Percentiles rank a stretch among this genome's conserved stretches.
Conservation (phyloP, 2,797 vertebrate genomes). For the Pangasius larnaudii region DNA sequence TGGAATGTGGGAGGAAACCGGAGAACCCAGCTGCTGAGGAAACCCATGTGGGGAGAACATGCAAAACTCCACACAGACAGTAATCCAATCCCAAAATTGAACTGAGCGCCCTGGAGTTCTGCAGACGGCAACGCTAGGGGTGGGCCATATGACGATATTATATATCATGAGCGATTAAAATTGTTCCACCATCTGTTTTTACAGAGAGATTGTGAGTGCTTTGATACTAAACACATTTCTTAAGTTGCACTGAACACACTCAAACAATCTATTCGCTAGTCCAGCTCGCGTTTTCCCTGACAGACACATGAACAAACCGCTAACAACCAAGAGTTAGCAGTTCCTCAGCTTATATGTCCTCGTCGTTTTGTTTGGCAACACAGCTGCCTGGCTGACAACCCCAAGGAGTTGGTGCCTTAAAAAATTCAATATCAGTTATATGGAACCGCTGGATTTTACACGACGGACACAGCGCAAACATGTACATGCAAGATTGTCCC, state of each 20-base stretch:
- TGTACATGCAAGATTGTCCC: not conserved
- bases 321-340: not conserved
- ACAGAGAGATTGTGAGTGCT: not conserved
- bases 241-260: not conserved
- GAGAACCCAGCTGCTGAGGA: no score
- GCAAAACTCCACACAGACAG: not conserved
- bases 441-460: not conserved
- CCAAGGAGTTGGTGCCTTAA: not conserved
- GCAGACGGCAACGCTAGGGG: not conserved
- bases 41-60: not conserved
- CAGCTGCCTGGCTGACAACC: not conserved
- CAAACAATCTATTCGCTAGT: not conserved
- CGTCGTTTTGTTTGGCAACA: not conserved
- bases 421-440: not conserved
- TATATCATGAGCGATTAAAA: not conserved
- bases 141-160: not conserved
- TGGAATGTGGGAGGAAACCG: not conserved
- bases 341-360: not conserved
- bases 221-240: not conserved
- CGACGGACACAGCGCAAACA: not conserved
- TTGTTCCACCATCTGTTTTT: not conserved
- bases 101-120: no score
- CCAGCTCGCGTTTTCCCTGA: not conserved
- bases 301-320: not conserved
- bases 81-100: not conserved